Percentiles rank a stretch among this genome's conserved stretches.
Conservation (phyloP, 2,888 invertebrate genomes). For the Plagodis pulveraria region DNA sequence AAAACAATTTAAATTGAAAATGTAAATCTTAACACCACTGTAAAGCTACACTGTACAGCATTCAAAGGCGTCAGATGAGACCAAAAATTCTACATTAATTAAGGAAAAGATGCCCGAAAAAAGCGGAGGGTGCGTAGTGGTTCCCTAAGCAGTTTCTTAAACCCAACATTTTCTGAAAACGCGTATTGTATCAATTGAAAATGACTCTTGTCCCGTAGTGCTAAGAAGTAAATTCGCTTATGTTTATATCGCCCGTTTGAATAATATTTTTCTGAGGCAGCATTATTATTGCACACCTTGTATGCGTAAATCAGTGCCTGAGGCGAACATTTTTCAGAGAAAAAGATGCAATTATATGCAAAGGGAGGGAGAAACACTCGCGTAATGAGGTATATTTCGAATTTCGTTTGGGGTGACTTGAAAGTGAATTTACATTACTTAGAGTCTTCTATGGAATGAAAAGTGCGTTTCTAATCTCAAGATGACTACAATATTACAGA, state of each 20-base stretch:
- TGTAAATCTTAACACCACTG: conserved; percentile 56
- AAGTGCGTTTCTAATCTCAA: conserved; percentile 18
- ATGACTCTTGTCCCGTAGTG: conserved; percentile 48
- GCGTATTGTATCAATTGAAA: conserved; percentile 44
- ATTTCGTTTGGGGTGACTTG: conserved; percentile 45
- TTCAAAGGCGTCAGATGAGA: conserved; percentile 73
- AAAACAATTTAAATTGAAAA: conserved; percentile 51
- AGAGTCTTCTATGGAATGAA: conserved; percentile 18
- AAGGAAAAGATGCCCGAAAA: conserved; percentile 79
- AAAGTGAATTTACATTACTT: conserved; percentile 41
- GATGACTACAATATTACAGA: background rate
- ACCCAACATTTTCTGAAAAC: conserved; percentile 79
- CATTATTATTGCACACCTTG: conserved; percentile 84
- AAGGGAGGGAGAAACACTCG: conserved; percentile 59
- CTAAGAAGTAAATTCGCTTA: conserved; percentile 53
- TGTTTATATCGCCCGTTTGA: conserved; percentile 47
- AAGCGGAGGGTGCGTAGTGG: conserved; percentile 68
- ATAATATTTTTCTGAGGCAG: conserved; percentile 77
- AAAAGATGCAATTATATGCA: conserved; percentile 84
- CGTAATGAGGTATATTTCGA: conserved; percentile 63
- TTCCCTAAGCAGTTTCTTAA: conserved; percentile 78
- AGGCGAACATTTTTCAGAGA: conserved; percentile 77
- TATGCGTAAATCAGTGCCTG: conserved; percentile 84
- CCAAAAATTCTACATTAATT: conserved; percentile 84
- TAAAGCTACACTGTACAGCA: conserved; percentile 55